Base-by-base conservation (phyloP, 2,113 vertebrate genomes). In the Willisornis vidua region DNA sequence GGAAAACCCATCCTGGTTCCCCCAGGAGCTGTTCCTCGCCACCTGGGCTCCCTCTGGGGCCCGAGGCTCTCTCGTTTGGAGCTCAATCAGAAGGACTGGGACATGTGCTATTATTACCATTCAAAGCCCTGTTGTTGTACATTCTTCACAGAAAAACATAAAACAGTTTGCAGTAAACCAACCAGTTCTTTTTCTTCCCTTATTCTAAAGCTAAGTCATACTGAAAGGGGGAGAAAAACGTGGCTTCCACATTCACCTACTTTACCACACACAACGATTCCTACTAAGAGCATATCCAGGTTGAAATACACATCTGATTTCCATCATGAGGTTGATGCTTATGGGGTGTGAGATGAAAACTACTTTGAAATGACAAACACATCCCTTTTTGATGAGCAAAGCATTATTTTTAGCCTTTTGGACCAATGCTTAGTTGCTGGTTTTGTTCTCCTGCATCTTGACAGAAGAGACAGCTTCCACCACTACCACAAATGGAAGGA, bases 231-330 rank as follows among this genome's bases (percentile, higher is more conserved):
- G 5, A 6, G 18, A 8, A 19, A 67, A 83, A 85, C 0, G 71
- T 35, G 46, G 76, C 93, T 97, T 96, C 72, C 46, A 84, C 76
- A 95, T 96, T 94, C 94, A 96, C 61, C 96, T 96, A 96, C 82
- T 96, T 96, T 52, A 90, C 63, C 90, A 95, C 92, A 97, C 93
- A 95, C 95, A 49, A 35, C 78, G 35, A 58, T 93, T 94, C 78
- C 94, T 96, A 95, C 90, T 77, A 88, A 81, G 80, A 95, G 93
- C 93, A 96, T 88, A 94, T 49, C 93, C 94, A 95, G 93, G 68
- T 66, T 52, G 83, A 96, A 94, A 94, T 84, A 95, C 85, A 94
- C 68, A 78, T 90, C 62, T 84, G 94, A 90, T 77, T 84, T 90
- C 91, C 3, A 0, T 72, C 90, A 90, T 61, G 79, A 95, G 22